phyloP scores from a whole-genome alignment of 2,113 vertebrate genomes.

The Syngnathus floridae region DNA sequence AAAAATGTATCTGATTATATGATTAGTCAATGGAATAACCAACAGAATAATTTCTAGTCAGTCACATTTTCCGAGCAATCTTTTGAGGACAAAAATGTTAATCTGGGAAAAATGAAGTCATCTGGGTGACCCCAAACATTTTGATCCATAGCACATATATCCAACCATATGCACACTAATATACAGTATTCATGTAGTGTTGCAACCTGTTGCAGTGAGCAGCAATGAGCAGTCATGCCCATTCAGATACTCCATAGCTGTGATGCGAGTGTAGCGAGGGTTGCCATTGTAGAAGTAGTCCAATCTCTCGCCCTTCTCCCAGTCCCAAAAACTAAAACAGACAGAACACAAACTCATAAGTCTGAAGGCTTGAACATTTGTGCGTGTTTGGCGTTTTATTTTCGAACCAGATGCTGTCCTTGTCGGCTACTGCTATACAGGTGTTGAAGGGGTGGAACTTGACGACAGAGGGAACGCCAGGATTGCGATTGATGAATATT shows the following conservation, averaged over 20 bases:
- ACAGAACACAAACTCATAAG: slow-evolving; percentile 11
- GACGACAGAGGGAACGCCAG: slow-evolving; percentile 90
- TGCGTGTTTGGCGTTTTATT: neutral
- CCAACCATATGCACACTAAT: neutral
- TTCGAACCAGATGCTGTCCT: slow-evolving; percentile 92
- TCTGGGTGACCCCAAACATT: no score
- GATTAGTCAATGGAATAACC: no score
- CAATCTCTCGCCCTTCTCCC: slow-evolving; percentile 94
- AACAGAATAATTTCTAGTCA: no score
- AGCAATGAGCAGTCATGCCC: slow-evolving; percentile 70
- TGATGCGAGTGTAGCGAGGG: slow-evolving; percentile 92
- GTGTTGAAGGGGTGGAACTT: slow-evolving; percentile 96
- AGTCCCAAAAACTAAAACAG: slow-evolving; percentile 87
- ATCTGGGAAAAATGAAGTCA: no score
- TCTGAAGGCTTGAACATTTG: neutral
- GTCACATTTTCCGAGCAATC: no score
- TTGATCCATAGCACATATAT: neutral
- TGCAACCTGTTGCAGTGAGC: slow-evolving; percentile 60
- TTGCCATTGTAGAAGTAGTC: slow-evolving; percentile 99
- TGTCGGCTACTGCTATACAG: slow-evolving; percentile 92
- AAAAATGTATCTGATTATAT: no score
- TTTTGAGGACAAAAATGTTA: no score
- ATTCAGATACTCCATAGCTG: slow-evolving; percentile 95
- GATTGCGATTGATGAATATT: slow-evolving; percentile 98
- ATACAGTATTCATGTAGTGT: neutral